Evolutionary conservation across 2,797 vertebrate genomes (phyloP), one percentile per base, ranked within the genome.

Genomic region (Mormyrus proboscirostris): DNA sequence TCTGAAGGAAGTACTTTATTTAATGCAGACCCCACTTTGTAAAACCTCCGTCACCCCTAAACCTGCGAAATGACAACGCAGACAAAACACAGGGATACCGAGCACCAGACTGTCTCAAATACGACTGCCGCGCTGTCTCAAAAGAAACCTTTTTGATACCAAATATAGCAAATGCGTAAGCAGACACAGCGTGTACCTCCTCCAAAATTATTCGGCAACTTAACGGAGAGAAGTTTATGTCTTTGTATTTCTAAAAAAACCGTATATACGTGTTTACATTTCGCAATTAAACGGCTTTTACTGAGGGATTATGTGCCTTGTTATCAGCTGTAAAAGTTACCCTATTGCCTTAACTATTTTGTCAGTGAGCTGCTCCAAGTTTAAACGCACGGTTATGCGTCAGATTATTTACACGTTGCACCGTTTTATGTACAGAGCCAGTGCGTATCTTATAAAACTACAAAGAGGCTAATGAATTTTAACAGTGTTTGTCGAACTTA

Each of bases 1-100:
- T 90, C 86, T 88, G 86, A 87, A 69, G 69, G 90, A 62, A 91
- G 89, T 87, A 73, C 82, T 90, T 90, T 89, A 90, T 76, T 89
- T n/a, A 89, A 89, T 47, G 88, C 88, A 93, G 93, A 92, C 90
- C 90, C 90, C 84, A 85, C 76, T 91, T 90, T 90, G 91, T 88
- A 92, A 92, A 94, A 89, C 89, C 89, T 49, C 90, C 90, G 91
- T 93, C 88, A 73, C 91, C 88, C 91, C 90, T 69, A 91, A 93
- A 93, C 59, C 92, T 91, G 92, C 90, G 90, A 93, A 92, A 92
- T 94, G 92, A 95, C 93, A 94, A 90, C 93, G 89, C 92, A 93
- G 93, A 94, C 90, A 92, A 93, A 94, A 93, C 91, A 91, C 88
- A 90, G 88, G 88, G 82, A 90, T 89, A 90, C 53, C 92, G 90